Conservation (phyloP, 2,113 vertebrate species). For the Osmerus eperlanus region DNA sequence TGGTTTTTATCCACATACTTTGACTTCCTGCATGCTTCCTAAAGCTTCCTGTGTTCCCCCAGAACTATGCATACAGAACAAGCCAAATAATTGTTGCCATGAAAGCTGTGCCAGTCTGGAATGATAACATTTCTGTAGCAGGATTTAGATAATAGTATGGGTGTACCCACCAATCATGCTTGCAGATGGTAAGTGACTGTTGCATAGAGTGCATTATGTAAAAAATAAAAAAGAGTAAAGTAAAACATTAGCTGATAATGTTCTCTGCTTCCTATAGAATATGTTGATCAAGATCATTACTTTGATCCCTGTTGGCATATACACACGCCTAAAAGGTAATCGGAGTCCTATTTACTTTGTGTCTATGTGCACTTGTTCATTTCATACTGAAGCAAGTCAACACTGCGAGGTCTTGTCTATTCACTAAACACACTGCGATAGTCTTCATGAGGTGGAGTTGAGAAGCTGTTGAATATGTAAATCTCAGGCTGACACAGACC, state of each 20-base stretch:
- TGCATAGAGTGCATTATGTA: not conserved
- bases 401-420: constrained; percentile 20
- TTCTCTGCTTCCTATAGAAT: constrained; percentile 27
- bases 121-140: constrained; percentile 13
- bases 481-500: constrained; percentile 60
- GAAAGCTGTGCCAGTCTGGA: constrained; percentile 20
- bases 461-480: constrained; percentile 46
- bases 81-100: constrained; percentile 35
- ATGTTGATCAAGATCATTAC: constrained; percentile 30
- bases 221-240: too few species aligned
- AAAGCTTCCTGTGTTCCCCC: constrained; percentile 12
- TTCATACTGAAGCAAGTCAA: not conserved
- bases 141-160: not conserved
- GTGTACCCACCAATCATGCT: not conserved
- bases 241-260: constrained; percentile 24
- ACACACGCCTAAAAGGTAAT: not conserved
- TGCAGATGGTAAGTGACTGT: not conserved
- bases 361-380: constrained; percentile 5
- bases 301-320: constrained; percentile 24
- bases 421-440: constrained; percentile 28
- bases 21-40: constrained; percentile 30
- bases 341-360: not conserved
- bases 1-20: constrained; percentile 20
- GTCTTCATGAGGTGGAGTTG: constrained; percentile 53
- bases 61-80: constrained; percentile 20